phyloP scores from a whole-genome alignment of 2,113 vertebrate species.

The Hylia prasina region DNA sequence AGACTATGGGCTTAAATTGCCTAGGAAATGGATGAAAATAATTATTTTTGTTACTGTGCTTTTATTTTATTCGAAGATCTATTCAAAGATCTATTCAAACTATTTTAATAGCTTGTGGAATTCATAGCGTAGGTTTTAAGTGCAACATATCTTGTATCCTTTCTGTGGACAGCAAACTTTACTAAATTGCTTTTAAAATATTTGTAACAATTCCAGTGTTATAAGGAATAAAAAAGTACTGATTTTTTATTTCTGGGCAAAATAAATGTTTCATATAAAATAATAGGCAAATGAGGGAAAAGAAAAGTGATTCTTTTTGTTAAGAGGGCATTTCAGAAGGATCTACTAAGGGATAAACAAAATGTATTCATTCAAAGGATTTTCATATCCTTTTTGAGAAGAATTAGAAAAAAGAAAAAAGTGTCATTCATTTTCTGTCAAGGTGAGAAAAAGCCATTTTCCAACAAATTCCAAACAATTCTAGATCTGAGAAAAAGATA shows the following conservation, averaged over 20 bases:
- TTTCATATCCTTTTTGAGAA: background rate
- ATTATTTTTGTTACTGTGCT: background rate
- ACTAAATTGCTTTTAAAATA: background rate
- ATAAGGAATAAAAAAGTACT: background rate
- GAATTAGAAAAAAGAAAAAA: background rate
- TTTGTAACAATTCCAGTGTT: background rate
- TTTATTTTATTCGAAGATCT: background rate
- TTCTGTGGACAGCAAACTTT: background rate
- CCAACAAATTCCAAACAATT: background rate
- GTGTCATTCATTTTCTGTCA: background rate
- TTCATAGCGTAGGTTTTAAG: background rate
- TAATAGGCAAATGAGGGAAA: background rate
- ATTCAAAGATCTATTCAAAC: background rate
- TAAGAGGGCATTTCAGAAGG: background rate
- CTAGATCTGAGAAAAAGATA: slow-evolving; percentile 22
- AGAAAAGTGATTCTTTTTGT: background rate
- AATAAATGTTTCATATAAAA: background rate
- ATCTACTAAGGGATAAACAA: background rate
- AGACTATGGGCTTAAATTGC: background rate
- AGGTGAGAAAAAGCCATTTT: background rate
- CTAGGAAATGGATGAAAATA: background rate
- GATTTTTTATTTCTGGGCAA: background rate
- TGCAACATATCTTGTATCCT: background rate
- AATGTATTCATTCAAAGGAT: background rate
- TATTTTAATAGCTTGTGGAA: background rate